Base-by-base conservation (phyloP, 2,113 vertebrate genomes). In the Thryonomys swinderianus region DNA sequence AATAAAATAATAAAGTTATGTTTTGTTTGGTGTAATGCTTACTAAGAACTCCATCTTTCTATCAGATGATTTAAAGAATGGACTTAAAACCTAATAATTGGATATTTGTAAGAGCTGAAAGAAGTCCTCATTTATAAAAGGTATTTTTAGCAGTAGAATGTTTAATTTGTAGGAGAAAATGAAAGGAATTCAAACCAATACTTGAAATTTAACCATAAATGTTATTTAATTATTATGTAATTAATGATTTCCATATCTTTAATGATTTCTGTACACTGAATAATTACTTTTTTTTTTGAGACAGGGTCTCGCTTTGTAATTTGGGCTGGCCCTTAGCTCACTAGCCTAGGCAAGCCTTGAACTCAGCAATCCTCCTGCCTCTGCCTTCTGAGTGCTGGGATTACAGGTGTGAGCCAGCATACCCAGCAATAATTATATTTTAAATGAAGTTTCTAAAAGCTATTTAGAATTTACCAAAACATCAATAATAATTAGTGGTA, bases 241-340 rank as follows among this genome's bases (percentile, higher is more conserved):
- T 76, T 40, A 78, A 23, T 59, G 10, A 53, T 76, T 85, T 0
- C 5, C 25, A n/a, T 64, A 67, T 42, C 13, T 83, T 64, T 95
- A 85, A 88, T 94, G 91, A 89, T 92, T 95, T 80, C 7, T 53
- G 6, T 61, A 48, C 67, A 42, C n/a, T 20, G 61, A 79, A 53
- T 6, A 71, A 64, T 42, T 79, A 88, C 84, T 85, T 59, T 90
- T 74, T 88, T n/a, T n/a, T n/a, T n/a, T n/a, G n/a, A n/a, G n/a
- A n/a, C n/a, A n/a, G n/a, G n/a, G n/a, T n/a, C n/a, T n/a, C n/a
- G n/a, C n/a, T n/a, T n/a, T n/a, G n/a, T n/a, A n/a, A n/a, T n/a
- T n/a, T n/a, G n/a, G n/a, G n/a, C n/a, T n/a, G n/a, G n/a, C n/a
- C n/a, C n/a, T n/a, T n/a, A n/a, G n/a, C n/a, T n/a, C n/a, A n/a